Evolutionary conservation across 2,888 invertebrate species (phyloP).

Genomic region (Drosophila formosana): DNA sequence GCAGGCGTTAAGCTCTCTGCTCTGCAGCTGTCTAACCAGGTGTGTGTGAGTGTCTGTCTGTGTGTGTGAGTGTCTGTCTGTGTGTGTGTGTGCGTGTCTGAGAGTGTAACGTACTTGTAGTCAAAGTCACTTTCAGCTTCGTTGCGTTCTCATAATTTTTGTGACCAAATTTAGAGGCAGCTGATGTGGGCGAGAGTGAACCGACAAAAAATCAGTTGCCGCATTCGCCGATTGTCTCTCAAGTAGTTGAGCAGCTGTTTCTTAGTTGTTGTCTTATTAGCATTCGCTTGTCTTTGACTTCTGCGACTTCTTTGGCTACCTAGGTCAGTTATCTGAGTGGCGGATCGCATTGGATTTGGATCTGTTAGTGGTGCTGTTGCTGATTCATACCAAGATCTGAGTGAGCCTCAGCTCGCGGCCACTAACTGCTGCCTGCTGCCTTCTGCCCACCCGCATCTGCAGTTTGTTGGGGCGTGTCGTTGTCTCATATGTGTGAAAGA

Average conservation of each 20-base stretch:
- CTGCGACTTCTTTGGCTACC: constrained; percentile 51
- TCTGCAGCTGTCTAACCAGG: constrained; percentile 24
- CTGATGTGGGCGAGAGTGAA: constrained; percentile 63
- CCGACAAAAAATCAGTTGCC: constrained; percentile 49
- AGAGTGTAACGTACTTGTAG: constrained; percentile 71
- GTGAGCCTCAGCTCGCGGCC: constrained; percentile 26
- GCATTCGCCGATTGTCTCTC: constrained; percentile 45
- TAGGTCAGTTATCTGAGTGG: constrained; percentile 73
- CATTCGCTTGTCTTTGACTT: constrained; percentile 53
- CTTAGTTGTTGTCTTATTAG: constrained; percentile 60
- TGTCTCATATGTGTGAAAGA: constrained; percentile 16
- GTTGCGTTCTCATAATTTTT: constrained; percentile 75
- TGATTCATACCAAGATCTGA: constrained; percentile 69
- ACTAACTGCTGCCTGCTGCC: constrained; percentile 35
- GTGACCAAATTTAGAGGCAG: constrained; percentile 75
- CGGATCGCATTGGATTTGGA: constrained; percentile 20
- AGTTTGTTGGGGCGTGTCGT: constrained; percentile 43
- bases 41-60: constrained; percentile 19
- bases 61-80: constrained; percentile 31
- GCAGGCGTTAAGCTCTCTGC: constrained; percentile 64
- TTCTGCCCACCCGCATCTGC: constrained; percentile 59
- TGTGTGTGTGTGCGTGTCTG: constrained; percentile 28
- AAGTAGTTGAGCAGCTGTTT: constrained; percentile 37
- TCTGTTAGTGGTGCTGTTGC: constrained; percentile 14
- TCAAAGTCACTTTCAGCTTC: constrained; percentile 81